Percentiles rank a stretch among this genome's conserved stretches.
phyloP scores from a whole-genome alignment of 2,113 vertebrate genomes.

The Alethe diademata region DNA sequence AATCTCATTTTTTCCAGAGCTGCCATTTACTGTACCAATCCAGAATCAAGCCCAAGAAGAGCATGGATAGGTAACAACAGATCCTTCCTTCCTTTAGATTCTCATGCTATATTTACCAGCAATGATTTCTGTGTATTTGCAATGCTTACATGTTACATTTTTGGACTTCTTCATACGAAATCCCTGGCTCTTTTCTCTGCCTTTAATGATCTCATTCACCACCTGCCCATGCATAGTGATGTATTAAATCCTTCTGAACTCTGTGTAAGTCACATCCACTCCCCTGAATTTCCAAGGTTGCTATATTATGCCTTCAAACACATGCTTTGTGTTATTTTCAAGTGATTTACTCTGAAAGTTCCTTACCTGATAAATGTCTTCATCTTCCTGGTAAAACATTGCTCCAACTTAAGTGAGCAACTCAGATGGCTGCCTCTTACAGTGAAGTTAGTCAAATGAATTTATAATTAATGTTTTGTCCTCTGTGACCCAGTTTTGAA shows the following conservation, averaged over 20 bases:
- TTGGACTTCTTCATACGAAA: neutral
- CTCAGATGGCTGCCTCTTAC: neutral
- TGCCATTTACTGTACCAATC: neutral
- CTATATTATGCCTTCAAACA: neutral
- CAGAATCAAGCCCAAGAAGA: neutral
- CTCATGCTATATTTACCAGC: neutral
- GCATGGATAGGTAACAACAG: neutral
- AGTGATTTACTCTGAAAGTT: neutral
- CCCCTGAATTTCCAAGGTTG: neutral
- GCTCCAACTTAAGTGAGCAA: neutral
- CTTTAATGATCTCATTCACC: neutral
- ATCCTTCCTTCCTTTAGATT: neutral
- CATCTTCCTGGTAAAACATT: neutral
- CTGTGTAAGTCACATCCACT: neutral
- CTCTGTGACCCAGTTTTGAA: neutral
- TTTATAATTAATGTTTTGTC: neutral
- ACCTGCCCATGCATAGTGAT: neutral
- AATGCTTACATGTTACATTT: neutral
- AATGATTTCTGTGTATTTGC: neutral
- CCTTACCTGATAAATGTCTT: neutral
- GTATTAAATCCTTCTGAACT: neutral
- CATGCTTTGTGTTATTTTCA: neutral
- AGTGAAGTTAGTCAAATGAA: neutral
- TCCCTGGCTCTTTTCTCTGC: neutral
- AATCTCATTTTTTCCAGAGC: neutral